Conservation (phyloP, 1,140 invertebrate genomes). For the Cydia splendana region DNA sequence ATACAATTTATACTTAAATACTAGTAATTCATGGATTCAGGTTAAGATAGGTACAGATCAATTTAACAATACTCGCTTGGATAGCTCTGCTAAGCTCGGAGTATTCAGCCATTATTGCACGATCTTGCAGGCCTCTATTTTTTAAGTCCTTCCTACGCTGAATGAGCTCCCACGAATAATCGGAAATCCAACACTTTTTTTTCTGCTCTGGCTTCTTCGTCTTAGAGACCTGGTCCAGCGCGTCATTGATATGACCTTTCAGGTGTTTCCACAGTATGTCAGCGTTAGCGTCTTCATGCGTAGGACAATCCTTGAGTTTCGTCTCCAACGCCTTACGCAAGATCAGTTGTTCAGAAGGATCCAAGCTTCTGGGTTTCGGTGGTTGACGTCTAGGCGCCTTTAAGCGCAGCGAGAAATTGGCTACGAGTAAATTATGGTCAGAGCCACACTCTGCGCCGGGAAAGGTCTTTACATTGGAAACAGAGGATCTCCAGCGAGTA, state of each 20-base stretch:
- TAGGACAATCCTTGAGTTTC: background rate
- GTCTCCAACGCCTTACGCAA: background rate
- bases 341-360: background rate
- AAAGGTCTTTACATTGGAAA: constrained; percentile 4
- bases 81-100: background rate
- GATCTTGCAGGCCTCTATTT: background rate
- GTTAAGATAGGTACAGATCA: too few species aligned
- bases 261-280: background rate
- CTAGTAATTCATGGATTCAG: too few species aligned
- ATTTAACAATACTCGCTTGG: background rate
- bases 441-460: background rate
- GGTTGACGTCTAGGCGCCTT: background rate
- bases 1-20: too few species aligned
- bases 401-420: background rate
- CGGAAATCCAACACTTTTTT: background rate
- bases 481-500: background rate
- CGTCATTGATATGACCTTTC: background rate
- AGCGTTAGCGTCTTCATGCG: background rate
- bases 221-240: background rate
- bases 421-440: background rate
- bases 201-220: too few species aligned
- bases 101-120: background rate
- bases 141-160: background rate
- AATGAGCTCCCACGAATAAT: background rate
- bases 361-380: background rate